These are phyloP conservation scores for Sorex araneus DNA, from an alignment of 2,113 vertebrate genomes.

Conservation along the genomic window DNA sequence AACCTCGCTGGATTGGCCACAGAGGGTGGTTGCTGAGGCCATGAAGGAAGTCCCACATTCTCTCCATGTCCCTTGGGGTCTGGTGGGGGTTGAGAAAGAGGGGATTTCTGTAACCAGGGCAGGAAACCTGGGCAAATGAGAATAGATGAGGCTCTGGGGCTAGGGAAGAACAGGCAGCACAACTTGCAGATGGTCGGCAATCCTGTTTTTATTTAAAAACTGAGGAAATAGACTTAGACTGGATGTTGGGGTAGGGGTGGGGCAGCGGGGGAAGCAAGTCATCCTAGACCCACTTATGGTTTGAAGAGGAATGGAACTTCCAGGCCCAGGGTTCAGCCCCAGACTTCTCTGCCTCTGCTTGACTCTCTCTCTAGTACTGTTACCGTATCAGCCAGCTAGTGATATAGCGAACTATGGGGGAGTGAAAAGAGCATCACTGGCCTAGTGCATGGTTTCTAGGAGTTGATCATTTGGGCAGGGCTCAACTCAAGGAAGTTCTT, in stretches of 20 bases:
- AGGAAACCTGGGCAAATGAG: neutral
- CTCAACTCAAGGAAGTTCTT: neutral
- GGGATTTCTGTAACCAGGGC: neutral
- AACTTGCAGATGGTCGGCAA: neutral
- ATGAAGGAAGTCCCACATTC: constrained; percentile 37
- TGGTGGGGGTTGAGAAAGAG: too few species aligned
- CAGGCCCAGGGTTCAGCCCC: neutral
- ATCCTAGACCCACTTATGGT: neutral
- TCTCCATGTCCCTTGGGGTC: constrained; percentile 4
- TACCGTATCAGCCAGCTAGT: neutral
- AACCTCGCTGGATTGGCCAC: neutral
- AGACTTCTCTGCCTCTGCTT: neutral
- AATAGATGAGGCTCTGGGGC: neutral
- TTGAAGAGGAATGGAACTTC: neutral
- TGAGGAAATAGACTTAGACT: neutral
- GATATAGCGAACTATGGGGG: neutral
- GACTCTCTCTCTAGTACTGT: neutral
- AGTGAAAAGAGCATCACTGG: neutral
- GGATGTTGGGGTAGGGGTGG: too few species aligned
- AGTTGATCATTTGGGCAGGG: neutral
- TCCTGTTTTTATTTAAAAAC: neutral
- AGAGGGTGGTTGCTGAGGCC: neutral
- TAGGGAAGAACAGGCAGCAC: neutral
- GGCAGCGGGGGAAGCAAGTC: neutral
- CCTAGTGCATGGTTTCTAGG: neutral